Evolutionary conservation across 2,797 vertebrate genomes (phyloP), one percentile per base, ranked within the genome.

Genomic region (Alca torda): DNA sequence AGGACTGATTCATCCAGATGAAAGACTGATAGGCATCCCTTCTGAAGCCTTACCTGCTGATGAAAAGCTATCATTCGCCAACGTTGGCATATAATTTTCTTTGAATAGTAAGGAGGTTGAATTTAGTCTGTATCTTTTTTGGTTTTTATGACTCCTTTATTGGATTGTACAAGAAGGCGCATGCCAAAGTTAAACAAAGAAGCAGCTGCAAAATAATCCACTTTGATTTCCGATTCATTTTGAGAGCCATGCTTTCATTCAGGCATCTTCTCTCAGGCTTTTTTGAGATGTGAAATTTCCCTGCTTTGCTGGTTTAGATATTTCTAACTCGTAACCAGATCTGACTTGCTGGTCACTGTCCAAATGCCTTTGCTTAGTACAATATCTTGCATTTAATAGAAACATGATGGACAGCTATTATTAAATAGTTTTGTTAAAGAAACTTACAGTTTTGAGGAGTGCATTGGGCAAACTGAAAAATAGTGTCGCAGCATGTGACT

Each of bases 141-240:
- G 35, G 13, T 0, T 39, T 70, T 26, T 31, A 1, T 53, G 65
- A 48, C 69, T 94, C 69, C 64, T 73, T 41, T 45, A 10, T 20
- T 84, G 86, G 50, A 19, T 60, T 9, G 30, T 39, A 17, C 75
- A 35, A 11, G 82, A 39, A 85, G 61, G 75, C 78, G 3, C 64
- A 17, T 59, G 60, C 75, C 95, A 93, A 63, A 89, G 46, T 4
- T 23, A 68, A 54, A 85, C 93, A 90, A 87, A 94, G 91, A 31
- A 82, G 86, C 93, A 95, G 92, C 93, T 96, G 95, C 89, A 15
- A 17, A 85, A 43, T 68, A 86, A 78, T 56, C 64, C 78, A 6
- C 68, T 86, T 51, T 8, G 84, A 85, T 87, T 94, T 43, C 31
- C 21, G 57, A 37, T 74, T 18, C 13, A 2, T 48, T 84, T 5